phyloP scores from a whole-genome alignment of 2,888 invertebrate genomes.

The Acrobasis consociella region DNA sequence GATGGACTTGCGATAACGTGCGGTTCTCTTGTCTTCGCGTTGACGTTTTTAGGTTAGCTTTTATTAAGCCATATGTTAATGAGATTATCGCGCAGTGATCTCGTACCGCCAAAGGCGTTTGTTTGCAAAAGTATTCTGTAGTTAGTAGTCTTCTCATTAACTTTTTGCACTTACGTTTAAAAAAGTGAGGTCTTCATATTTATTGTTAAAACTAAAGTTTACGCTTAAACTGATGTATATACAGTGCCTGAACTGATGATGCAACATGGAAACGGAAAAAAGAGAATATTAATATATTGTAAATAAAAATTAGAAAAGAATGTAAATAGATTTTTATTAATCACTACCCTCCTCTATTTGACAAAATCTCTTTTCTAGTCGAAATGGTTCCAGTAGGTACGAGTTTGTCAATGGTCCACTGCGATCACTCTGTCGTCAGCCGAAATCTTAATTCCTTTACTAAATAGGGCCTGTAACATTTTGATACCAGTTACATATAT shows the following conservation, averaged over 20 bases:
- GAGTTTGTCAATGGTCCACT: too few relatives aligned
- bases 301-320: constrained; percentile 72
- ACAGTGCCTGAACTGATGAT: constrained; percentile 74
- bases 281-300: constrained; percentile 82
- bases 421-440: too few relatives aligned
- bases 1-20: too few relatives aligned
- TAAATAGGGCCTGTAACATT: too few relatives aligned
- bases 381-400: too few relatives aligned
- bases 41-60: constrained; percentile 43
- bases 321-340: constrained; percentile 42
- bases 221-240: constrained; percentile 59
- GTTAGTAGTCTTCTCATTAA: constrained; percentile 39
- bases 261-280: constrained; percentile 58
- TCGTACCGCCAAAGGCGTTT: constrained; percentile 65
- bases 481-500: too few relatives aligned
- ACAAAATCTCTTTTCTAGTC: background rate
- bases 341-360: constrained; percentile 4
- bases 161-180: constrained; percentile 40
- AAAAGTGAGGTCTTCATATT: constrained; percentile 67
- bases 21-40: too few relatives aligned
- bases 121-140: constrained; percentile 54
- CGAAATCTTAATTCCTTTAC: too few relatives aligned
- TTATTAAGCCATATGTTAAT: constrained; percentile 59
- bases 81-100: constrained; percentile 69
- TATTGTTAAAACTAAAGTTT: constrained; percentile 47